Evolutionary conservation across 92 coral and sea anemone genomes (phyloP).

Genomic region (Paramuricea clavata): DNA sequence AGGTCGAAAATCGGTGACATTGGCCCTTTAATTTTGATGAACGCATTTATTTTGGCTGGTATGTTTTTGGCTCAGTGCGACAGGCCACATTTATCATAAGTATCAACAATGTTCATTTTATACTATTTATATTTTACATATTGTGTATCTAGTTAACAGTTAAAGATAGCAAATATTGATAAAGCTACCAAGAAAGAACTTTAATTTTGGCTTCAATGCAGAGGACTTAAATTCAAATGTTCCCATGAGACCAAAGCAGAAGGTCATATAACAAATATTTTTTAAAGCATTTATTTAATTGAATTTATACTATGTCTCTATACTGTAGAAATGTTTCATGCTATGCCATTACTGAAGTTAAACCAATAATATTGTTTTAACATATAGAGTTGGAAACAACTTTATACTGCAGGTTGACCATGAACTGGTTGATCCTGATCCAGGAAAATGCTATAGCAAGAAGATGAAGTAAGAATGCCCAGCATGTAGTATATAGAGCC

Average conservation of each 20-base stretch:
- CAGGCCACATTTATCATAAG: too few relatives aligned
- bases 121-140: too few relatives aligned
- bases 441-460: constrained; percentile 61
- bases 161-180: neutral
- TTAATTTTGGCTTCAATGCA: neutral
- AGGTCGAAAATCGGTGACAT: too few relatives aligned
- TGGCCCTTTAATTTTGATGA: too few relatives aligned
- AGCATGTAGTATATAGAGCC: constrained; percentile 29
- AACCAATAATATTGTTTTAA: neutral
- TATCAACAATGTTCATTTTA: too few relatives aligned
- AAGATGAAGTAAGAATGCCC: constrained; percentile 62
- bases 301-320: too few relatives aligned
- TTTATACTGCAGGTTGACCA: constrained; percentile 34
- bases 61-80: too few relatives aligned
- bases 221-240: neutral
- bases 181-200: neutral
- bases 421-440: constrained; percentile 68
- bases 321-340: neutral
- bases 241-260: neutral
- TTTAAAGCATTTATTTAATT: neutral
- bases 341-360: neutral
- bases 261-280: too few relatives aligned
- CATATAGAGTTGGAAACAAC: constrained; percentile 45
- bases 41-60: too few relatives aligned
- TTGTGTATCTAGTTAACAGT: neutral